phyloP scores from a whole-genome alignment of 1,140 invertebrate genomes.

The Bombus huntii region DNA sequence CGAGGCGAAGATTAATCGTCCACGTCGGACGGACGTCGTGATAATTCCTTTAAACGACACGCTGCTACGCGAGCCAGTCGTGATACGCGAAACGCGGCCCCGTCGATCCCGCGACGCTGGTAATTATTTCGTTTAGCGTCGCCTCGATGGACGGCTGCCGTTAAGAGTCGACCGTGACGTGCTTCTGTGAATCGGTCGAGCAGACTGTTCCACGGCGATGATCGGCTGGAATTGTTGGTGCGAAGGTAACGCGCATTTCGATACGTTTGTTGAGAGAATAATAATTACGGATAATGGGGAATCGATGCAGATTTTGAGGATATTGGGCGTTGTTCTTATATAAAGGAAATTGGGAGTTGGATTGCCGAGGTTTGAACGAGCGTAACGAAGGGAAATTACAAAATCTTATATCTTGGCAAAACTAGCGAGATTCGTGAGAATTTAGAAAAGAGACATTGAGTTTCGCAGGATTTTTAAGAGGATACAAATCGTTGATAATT shows the following conservation, averaged over 20 bases:
- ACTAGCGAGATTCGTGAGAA: too few species aligned
- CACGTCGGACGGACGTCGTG: slow-evolving; percentile 43
- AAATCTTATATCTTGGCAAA: too few species aligned
- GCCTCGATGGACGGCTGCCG: slow-evolving; percentile 41
- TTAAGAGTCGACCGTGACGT: neutral
- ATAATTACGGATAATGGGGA: too few species aligned
- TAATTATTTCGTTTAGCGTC: slow-evolving; percentile 57
- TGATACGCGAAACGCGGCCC: slow-evolving; percentile 46
- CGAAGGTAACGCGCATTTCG: neutral
- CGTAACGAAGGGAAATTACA: too few species aligned
- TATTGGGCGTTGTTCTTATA: too few species aligned
- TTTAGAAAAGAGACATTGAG: too few species aligned
- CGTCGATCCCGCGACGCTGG: slow-evolving; percentile 42
- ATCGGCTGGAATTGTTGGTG: neutral
- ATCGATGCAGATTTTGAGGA: too few species aligned
- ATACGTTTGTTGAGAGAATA: too few species aligned
- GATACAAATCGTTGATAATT: too few species aligned
- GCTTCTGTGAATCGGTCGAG: neutral
- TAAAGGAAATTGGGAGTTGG: too few species aligned
- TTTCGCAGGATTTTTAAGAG: too few species aligned
- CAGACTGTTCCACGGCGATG: neutral
- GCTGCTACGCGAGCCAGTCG: slow-evolving; percentile 32
- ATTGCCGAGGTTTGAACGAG: too few species aligned
- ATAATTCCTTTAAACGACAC: slow-evolving; percentile 61
- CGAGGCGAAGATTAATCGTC: slow-evolving; percentile 58